Base-by-base conservation (phyloP, 2,113 vertebrate genomes). In the Orycteropus afer region DNA sequence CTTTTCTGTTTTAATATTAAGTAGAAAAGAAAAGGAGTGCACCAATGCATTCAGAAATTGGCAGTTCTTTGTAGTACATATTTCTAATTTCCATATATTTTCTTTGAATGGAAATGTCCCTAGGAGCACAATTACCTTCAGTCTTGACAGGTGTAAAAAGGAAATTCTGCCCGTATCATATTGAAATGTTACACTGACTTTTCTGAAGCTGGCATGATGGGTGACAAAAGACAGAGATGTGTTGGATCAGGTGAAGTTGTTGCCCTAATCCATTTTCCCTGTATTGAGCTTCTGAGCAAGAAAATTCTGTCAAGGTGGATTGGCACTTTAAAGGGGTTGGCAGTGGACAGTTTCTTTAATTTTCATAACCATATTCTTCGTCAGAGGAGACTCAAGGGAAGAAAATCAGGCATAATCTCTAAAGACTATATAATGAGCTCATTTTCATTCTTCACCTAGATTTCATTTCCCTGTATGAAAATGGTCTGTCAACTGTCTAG, bases 101-200 rank as follows among this genome's bases (percentile, higher is more conserved):
- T 98, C 97, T 98, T 98, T 95, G 97, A 97, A 95, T 94, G 91
- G 97, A 98, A n/a, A 97, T 98, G 98, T 97, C 96, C 97, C 97
- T 95, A 45, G 95, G 93, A 98, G 84, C 93, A 96, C 34, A 91
- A 97, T 97, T 97, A 98, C 96, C 96, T 97, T 98, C 96, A 87
- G 27, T 97, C 96, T 96, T 98, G 96, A 97, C 96, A 97, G 96
- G 92, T 97, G 82, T 96, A 69, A 96, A 86, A 96, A 96, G 93
- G 95, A 98, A 97, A 97, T 98, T 95, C 97, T 98, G 77, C 93
- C 96, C 89, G 90, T 89, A 95, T 97, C 63, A 97, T 96, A 98
- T 96, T 97, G 98, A 98, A 98, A 97, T 76, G 95, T 98, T 98
- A 97, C 93, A 96, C 94, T 69, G 93, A 92, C 96, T 98, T 98